Evolutionary conservation across 1,140 invertebrate genomes (phyloP), one percentile per base, ranked within the genome.

Genomic region (Drosophila mayri): DNA sequence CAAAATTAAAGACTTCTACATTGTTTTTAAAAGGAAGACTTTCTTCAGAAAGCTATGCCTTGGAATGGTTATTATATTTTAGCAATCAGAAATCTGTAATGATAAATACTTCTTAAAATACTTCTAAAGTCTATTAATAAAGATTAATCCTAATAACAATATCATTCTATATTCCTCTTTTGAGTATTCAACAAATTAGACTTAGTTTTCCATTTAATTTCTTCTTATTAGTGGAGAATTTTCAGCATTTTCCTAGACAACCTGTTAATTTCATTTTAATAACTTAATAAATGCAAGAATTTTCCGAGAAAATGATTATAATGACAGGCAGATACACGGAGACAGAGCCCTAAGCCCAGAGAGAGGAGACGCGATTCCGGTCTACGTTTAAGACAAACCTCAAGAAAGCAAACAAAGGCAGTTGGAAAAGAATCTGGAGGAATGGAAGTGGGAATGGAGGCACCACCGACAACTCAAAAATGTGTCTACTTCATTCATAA

Each of bases 401-500:
- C 72, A 73, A 54, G 60, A 66, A 79, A 76, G 65, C 65, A 47
- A 54, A 50, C 18, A 66, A 66, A 50, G 28, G 22, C 20, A 2
- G 57, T 22, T 20, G 65, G 11, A 40, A 44, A 43, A 66, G 63
- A 60, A 35, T 30, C 59, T 12, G 4, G 41, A 20, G 41, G 30
- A 57, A 10, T 9, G 46, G n/a, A 16, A 30, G 14, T 16, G 30
- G 25, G 58, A n/a, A 32, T 37, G 47, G 75, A 55, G 32, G 37
- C 75, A 66, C 40, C 57, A 71, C 46, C 62, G 64, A 77, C 49
- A 70, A 76, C 65, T 73, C 47, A 87, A 86, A 87, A 87, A 87
- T 87, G 85, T 88, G 85, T 84, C 84, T 87, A 87, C 84, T 87
- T 88, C 84, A 87, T 87, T 87, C 84, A 87, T 87, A 88, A 87